Evolutionary conservation across 2,113 vertebrate genomes (phyloP).

Genomic region (Miniopterus natalensis): DNA sequence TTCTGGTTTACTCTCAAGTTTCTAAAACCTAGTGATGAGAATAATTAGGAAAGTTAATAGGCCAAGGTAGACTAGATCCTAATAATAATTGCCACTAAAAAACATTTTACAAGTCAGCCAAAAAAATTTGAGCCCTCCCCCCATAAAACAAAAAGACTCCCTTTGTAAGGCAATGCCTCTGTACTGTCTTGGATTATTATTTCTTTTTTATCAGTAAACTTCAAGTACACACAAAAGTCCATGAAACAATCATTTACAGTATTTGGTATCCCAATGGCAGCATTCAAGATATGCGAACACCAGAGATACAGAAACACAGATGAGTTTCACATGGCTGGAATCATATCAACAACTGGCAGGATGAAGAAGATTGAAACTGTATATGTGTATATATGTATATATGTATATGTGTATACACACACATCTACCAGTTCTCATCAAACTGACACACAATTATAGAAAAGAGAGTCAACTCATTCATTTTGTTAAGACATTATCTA

Average conservation of each 20-base stretch:
- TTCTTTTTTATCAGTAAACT: slow-evolving; percentile 10
- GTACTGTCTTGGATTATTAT: background rate
- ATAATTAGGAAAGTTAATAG: background rate
- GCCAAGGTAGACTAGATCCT: background rate
- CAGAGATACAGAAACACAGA: background rate
- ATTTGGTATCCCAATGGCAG: background rate
- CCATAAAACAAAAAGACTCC: background rate
- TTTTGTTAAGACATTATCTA: slow-evolving; percentile 36
- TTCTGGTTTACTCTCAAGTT: background rate
- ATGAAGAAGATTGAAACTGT: slow-evolving; percentile 19
- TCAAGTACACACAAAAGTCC: background rate
- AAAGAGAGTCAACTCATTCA: background rate
- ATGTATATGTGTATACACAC: no score
- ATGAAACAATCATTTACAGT: background rate
- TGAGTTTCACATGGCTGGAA: slow-evolving; percentile 25
- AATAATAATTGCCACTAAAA: background rate
- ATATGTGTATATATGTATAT: background rate
- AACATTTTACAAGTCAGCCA: background rate
- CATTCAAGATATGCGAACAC: slow-evolving; percentile 16
- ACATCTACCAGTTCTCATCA: background rate
- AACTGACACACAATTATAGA: background rate
- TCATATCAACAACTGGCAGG: background rate
- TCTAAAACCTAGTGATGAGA: slow-evolving; percentile 26
- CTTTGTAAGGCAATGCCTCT: background rate
- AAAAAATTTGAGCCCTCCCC: background rate